phyloP scores from a whole-genome alignment of 2,888 invertebrate genomes.

The Tanaodytes sp. region DNA sequence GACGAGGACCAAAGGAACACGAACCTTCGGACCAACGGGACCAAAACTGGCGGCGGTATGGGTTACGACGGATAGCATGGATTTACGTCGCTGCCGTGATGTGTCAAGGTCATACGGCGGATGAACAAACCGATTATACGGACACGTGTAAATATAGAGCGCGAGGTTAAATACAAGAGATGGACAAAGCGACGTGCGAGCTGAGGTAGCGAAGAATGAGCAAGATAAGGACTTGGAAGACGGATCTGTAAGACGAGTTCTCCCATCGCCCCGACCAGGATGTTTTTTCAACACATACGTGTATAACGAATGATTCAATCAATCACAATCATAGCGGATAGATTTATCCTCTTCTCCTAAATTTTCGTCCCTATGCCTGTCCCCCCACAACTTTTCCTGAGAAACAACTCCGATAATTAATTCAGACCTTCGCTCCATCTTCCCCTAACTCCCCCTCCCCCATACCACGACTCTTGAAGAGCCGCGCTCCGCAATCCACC shows the following conservation, averaged over 20 bases:
- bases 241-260: conserved; percentile 15
- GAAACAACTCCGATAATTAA: conserved; percentile 35
- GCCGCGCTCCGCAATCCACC: conserved; percentile 48
- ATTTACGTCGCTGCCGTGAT: conserved; percentile 66
- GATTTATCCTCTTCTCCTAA: conserved; percentile 34
- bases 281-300: conserved; percentile 50
- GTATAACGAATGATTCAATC: conserved; percentile 55
- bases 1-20: conserved; percentile 76
- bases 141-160: conserved; percentile 45
- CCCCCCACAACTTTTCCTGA: conserved; percentile 21
- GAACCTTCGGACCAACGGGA: conserved; percentile 78
- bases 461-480: conserved; percentile 22
- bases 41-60: conserved; percentile 74
- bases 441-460: no score
- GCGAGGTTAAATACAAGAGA: conserved; percentile 43
- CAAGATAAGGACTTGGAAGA: conserved; percentile 20
- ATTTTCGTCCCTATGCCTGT: conserved; percentile 2
- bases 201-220: background rate
- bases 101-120: conserved; percentile 50
- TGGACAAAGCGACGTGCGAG: conserved; percentile 13
- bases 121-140: conserved; percentile 30
- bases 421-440: no score
- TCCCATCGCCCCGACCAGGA: conserved; percentile 42
- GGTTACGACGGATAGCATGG: conserved; percentile 63
- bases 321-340: conserved; percentile 55